A percentile compares a stretch with the other conserved stretches of the same genome.
These are phyloP conservation scores for Labeo calbasu DNA, from an alignment of 2,797 vertebrate species.

Conservation along the genomic window DNA sequence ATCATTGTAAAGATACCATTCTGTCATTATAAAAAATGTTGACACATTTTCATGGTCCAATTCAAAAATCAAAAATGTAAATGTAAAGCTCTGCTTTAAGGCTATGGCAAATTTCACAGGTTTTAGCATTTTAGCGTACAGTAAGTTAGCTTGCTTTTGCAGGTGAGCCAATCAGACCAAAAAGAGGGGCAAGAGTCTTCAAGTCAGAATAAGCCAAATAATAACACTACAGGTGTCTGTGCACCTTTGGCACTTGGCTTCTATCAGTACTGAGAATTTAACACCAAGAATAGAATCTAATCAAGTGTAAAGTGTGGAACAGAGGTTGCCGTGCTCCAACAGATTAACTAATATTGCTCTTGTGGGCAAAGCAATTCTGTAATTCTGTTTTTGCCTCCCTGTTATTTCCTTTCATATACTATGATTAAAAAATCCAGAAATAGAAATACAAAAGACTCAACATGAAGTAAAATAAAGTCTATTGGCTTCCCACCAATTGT, in stretches of 20 bases:
- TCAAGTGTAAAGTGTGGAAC: neutral
- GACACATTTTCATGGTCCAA: neutral
- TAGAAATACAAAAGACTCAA: neutral
- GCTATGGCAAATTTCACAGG: neutral
- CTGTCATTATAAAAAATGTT: neutral
- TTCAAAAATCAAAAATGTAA: neutral
- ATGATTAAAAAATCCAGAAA: neutral
- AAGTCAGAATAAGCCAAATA: neutral
- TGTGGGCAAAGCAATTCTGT: neutral
- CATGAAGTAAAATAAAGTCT: neutral
- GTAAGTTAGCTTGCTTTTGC: neutral
- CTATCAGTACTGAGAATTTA: neutral
- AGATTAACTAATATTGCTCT: neutral
- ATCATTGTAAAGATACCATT: neutral
- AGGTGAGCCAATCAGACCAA: neutral
- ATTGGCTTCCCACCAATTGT: neutral
- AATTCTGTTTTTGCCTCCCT: neutral
- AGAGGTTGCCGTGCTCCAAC: neutral
- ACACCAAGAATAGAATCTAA: neutral
- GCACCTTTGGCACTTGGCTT: neutral
- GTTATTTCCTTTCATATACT: neutral
- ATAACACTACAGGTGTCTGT: neutral
- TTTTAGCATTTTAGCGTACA: too few relatives aligned
- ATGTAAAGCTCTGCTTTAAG: neutral
- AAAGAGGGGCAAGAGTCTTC: too few relatives aligned